Evolutionary conservation across 2,888 invertebrate species (phyloP).

Genomic region (Cacoxenus indagator): DNA sequence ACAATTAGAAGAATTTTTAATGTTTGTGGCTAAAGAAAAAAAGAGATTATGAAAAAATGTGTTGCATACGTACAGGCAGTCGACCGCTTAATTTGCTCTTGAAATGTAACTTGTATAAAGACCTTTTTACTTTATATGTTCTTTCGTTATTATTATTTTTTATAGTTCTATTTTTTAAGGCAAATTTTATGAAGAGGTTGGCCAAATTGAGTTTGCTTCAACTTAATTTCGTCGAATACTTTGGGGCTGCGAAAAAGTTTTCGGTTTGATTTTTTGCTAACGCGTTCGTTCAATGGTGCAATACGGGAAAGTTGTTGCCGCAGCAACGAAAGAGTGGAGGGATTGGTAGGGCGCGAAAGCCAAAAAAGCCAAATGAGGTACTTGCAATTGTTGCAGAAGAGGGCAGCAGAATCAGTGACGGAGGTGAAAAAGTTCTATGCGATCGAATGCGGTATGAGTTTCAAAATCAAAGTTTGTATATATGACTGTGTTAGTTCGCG

Average conservation of each 20-base stretch:
- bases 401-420: no score
- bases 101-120: neutral
- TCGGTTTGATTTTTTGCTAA: neutral
- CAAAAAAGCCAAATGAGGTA: no score
- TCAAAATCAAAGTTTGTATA: neutral
- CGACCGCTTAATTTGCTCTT: neutral
- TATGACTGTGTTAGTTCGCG: no score
- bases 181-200: no score
- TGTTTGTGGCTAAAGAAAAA: neutral
- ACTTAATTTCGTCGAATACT: neutral
- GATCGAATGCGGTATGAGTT: neutral
- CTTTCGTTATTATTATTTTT: no score
- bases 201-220: neutral
- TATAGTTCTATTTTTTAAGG: no score
- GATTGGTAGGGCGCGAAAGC: no score
- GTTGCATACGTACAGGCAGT: neutral
- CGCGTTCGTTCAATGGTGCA: neutral
- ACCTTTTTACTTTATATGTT: no score
- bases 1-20: neutral
- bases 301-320: neutral
- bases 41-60: neutral
- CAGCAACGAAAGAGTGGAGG: no score
- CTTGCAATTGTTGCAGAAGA: no score
- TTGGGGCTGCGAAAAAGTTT: neutral
- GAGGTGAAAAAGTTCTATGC: neutral